A percentile compares a stretch with the other conserved stretches of the same genome.
phyloP scores from a whole-genome alignment of 1,140 invertebrate genomes.

The Drosophila seguyi region DNA sequence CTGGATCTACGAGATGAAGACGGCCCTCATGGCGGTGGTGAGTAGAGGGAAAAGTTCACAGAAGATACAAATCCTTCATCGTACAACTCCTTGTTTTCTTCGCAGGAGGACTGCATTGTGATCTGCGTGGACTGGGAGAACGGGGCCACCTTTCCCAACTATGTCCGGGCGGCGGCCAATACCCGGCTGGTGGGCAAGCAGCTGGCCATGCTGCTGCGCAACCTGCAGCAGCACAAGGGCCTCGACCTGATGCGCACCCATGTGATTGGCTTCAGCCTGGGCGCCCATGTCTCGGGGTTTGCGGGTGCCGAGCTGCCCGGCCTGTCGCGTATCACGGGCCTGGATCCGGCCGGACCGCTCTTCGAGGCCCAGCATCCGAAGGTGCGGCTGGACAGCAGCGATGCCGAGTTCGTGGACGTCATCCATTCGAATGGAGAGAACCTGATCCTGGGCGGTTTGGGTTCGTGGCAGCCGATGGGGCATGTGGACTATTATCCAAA shows the following conservation, averaged over 20 bases:
- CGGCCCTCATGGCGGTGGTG: slow-evolving; percentile 94
- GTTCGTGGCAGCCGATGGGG: slow-evolving; percentile 94
- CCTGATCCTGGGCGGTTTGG: slow-evolving; percentile 92
- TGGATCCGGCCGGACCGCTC: slow-evolving; percentile 95
- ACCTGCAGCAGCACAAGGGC: slow-evolving; percentile 79
- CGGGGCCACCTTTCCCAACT: slow-evolving; percentile 96
- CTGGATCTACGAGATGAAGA: slow-evolving; percentile 97
- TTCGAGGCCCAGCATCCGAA: slow-evolving; percentile 94
- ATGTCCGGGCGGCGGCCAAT: slow-evolving; percentile 96
- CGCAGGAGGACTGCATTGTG: slow-evolving; percentile 95
- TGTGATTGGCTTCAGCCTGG: slow-evolving; percentile 95
- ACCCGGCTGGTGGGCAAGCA: slow-evolving; percentile 96
- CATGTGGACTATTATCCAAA: slow-evolving; percentile 97
- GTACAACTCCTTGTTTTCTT: too few species aligned
- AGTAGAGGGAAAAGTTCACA: too few species aligned
- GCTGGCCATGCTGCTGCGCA: slow-evolving; percentile 90
- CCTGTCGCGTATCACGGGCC: slow-evolving; percentile 93
- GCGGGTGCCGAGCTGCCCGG: slow-evolving; percentile 94
- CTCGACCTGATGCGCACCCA: slow-evolving; percentile 89
- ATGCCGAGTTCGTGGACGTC: slow-evolving; percentile 97
- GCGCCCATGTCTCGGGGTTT: slow-evolving; percentile 97
- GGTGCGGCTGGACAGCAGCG: slow-evolving; percentile 92
- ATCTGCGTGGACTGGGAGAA: slow-evolving; percentile 98
- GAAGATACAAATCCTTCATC: too few species aligned
- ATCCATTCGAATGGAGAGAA: slow-evolving; percentile 97